Evolutionary conservation across 1,140 invertebrate genomes (phyloP), one percentile per base, ranked within the genome.

Genomic region (Euwallacea fornicatus): DNA sequence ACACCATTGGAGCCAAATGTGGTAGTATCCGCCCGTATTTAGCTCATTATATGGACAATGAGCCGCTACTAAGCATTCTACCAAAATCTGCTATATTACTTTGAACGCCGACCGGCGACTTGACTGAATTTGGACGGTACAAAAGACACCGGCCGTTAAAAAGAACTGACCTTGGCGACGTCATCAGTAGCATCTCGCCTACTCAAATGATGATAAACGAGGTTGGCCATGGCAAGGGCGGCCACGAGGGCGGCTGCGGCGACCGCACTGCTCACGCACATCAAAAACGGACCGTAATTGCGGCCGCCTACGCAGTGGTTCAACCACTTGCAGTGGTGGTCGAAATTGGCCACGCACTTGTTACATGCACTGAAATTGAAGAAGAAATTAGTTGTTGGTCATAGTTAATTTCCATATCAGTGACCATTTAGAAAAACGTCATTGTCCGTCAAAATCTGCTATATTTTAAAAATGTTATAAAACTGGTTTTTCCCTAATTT

Each of bases 271-370:
- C 90, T 84, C 7, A 98, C 88, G 76, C 93, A 95, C 75, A 89
- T 86, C 33, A 97, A 85, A 81, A 98, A 98, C 16, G 90, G 89
- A 41, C 84, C 86, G 83, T 98, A 98, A 80, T 98, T 98, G 69
- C 93, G 86, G 7, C 86, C 86, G 0, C 97, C 97, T 21, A 98
- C 89, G 84, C 97, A 99, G 80, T 96, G 96, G 83, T 98, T 98
- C 41, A 99, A 84, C 97, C 97, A 99, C 84, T 97, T 96, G 84
- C 96, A 98, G 81, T 98, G 96, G 81, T 93, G 92, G 78, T 98
- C 97, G 83, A 98, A 98, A 44, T 89, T 86, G 6, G 88, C 88
- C 2, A 98, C 90, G 83, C 97, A 99, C 85, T 98, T 98, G 84
- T 99, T 98, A 83, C 97, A 99, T 56, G 93, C 88, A 74, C 93